Base-by-base conservation (phyloP, 2,888 invertebrate genomes). In the Crossocerus cetratus region DNA sequence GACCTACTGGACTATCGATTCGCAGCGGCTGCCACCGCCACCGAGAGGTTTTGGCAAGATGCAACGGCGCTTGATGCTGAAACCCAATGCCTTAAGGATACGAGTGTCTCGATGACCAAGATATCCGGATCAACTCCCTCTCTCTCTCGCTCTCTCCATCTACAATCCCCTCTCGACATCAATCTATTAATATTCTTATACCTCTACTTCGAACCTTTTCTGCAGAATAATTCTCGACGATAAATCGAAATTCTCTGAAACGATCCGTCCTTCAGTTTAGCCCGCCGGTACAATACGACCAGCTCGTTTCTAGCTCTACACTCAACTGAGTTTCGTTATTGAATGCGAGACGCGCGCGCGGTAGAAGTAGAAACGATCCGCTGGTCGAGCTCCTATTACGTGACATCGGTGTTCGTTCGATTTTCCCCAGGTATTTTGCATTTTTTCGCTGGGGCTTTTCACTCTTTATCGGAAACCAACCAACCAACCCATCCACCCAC, bases 1-100 rank as follows among this genome's bases (percentile, higher is more conserved):
- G 87, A 87, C 86, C 87, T 86, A 87, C 83, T 87, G 85, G 84
- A 86, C 84, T 87, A 87, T 87, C 82, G 86, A 87, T 87, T 86
- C 78, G 83, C 77, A 69, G 78, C 32, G 8, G 32, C 32, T 32
- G 8, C 32, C 32, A 32, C 32, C 32, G 32, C 32, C 32, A 56
- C 71, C 3, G 49, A 4, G 72, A 73, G 73, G 77, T 85, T 85
- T 85, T 84, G 85, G 84, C 85, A 85, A 85, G 78, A 72, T 77
- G 78, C 80, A 73, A 70, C 78, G 69, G 56, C 59, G 78, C 66
- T 78, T 83, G 77, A 80, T 83, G 81, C 80, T 62, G 69, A 83
- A 80, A 83, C 79, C 70, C 68, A 65, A 81, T 61, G 59, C 64
- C 65, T 32, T 32, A 32, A 32, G 32, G 32, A 32, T 32, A 32